phyloP scores from a whole-genome alignment of 35 echinoderm and acorn worm genomes.

The Strongylocentrotus purpuratus region DNA sequence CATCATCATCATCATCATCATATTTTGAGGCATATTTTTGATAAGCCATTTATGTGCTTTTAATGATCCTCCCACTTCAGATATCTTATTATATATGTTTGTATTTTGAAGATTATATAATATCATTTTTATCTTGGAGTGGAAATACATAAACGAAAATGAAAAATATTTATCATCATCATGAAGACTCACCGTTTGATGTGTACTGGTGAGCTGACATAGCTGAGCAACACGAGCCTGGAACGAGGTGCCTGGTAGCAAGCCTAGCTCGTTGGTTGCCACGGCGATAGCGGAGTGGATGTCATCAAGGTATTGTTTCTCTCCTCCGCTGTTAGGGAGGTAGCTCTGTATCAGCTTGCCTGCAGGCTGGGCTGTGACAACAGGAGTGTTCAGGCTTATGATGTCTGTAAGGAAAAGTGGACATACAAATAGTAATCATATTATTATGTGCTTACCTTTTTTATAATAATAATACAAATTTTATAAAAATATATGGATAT shows the following conservation, averaged over 20 bases:
- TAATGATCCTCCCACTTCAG: not conserved
- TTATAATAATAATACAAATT: not conserved
- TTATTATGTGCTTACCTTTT: not conserved
- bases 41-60: not conserved
- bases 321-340: constrained; percentile 50
- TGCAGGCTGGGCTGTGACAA: constrained; percentile 71
- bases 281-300: constrained; percentile 89
- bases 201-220: constrained; percentile 73
- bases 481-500: too few species aligned
- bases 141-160: not conserved
- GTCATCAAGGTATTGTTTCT: constrained; percentile 83
- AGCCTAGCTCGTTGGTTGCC: constrained; percentile 73
- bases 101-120: too few species aligned
- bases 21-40: too few species aligned
- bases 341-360: constrained; percentile 64
- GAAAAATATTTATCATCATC: not conserved
- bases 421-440: not conserved
- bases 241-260: constrained; percentile 81
- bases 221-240: constrained; percentile 91
- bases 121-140: too few species aligned
- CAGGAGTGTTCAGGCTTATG: constrained; percentile 77
- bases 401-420: constrained; percentile 38
- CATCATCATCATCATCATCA: too few species aligned
- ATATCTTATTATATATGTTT: too few species aligned
- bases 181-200: constrained; percentile 77